A percentile compares a stretch with the other conserved stretches of the same genome.
phyloP scores from a whole-genome alignment of 2,888 invertebrate species.

The Acanthosepion esculentum region DNA sequence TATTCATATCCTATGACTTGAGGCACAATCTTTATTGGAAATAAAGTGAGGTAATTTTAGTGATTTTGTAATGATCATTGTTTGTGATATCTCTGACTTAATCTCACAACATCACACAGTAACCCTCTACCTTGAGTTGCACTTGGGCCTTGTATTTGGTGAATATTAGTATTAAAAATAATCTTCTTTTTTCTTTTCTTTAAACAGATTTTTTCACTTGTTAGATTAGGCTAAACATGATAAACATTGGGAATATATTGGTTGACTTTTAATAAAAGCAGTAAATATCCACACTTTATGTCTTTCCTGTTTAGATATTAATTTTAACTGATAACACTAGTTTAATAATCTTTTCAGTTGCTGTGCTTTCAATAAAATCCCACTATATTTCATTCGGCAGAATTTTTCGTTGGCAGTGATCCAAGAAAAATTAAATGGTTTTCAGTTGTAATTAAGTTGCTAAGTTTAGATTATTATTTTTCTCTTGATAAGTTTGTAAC shows the following conservation, averaged over 20 bases:
- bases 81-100: background rate
- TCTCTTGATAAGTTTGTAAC: too few relatives aligned
- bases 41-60: background rate
- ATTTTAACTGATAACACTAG: background rate
- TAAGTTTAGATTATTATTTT: too few relatives aligned
- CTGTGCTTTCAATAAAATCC: background rate
- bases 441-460: background rate
- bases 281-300: background rate
- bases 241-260: background rate
- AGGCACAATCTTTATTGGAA: too few relatives aligned
- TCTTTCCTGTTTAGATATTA: background rate
- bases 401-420: background rate
- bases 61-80: background rate
- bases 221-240: background rate
- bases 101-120: background rate
- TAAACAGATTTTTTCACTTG: background rate
- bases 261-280: background rate
- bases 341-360: background rate
- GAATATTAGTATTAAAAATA: too few relatives aligned
- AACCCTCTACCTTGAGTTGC: too few relatives aligned
- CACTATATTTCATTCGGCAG: background rate
- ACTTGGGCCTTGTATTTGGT: too few relatives aligned
- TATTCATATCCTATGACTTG: too few relatives aligned
- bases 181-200: background rate
- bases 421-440: background rate